Percentiles rank a stretch among this genome's conserved stretches.
Evolutionary conservation across 1,140 invertebrate genomes (phyloP).

Genomic region (Sminthurides bifidus): DNA sequence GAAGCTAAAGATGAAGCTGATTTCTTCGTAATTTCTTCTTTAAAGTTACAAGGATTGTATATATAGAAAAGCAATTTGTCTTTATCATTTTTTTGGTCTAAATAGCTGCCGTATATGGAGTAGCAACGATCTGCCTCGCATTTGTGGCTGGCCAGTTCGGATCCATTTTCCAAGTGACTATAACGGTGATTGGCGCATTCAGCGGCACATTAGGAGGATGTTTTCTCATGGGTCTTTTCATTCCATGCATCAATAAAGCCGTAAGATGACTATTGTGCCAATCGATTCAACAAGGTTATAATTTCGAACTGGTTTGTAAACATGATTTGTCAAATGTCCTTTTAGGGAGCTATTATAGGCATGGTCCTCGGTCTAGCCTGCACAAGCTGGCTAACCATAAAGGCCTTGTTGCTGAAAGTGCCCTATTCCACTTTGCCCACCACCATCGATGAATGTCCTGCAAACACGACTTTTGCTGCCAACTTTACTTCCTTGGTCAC

Average conservation of each 20-base stretch:
- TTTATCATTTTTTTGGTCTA: constrained; percentile 18
- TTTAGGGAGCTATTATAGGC: constrained; percentile 13
- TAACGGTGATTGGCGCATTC: constrained; percentile 18
- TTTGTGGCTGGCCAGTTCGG: constrained; percentile 23
- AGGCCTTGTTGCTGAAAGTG: constrained; percentile 10
- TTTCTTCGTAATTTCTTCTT: too few relatives aligned
- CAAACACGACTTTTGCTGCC: constrained; percentile 1
- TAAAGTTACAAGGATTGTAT: too few relatives aligned
- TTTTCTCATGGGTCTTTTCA: constrained; percentile 22
- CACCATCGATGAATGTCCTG: constrained; percentile 11
- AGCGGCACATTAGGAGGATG: constrained; percentile 18
- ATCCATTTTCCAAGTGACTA: constrained; percentile 20
- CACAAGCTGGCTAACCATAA: background rate
- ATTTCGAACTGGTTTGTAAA: background rate
- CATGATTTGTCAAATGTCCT: background rate
- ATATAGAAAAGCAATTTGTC: too few relatives aligned
- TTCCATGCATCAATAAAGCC: constrained; percentile 19
- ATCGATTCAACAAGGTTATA: background rate
- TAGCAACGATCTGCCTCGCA: constrained; percentile 23
- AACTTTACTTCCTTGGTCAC: too few relatives aligned
- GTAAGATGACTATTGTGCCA: background rate
- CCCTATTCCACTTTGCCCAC: constrained; percentile 1
- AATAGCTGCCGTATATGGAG: constrained; percentile 20
- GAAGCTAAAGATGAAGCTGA: too few relatives aligned
- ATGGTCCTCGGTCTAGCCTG: background rate